These are phyloP conservation scores for Oligia latruncula DNA, from an alignment of 2,888 invertebrate genomes.

Conservation along the genomic window DNA sequence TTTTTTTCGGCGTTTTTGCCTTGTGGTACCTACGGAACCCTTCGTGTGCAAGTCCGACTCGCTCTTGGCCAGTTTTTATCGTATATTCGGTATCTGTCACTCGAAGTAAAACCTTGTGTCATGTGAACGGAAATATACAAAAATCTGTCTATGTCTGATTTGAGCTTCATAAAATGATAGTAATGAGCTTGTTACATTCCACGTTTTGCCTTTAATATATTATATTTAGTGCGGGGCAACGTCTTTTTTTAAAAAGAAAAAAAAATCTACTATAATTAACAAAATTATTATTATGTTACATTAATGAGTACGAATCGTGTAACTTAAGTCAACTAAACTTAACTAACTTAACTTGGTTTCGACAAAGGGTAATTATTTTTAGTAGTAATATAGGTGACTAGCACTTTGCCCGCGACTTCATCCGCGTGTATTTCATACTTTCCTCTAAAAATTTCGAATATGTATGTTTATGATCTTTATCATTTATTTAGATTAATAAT, in stretches of 20 bases:
- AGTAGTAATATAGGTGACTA: background rate
- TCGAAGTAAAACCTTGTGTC: background rate
- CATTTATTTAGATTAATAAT: no score
- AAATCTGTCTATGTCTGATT: no score
- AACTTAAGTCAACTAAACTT: background rate
- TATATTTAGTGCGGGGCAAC: no score
- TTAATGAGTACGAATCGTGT: conserved; percentile 1
- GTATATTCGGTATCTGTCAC: background rate
- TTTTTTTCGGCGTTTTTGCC: no score
- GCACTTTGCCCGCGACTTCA: no score
- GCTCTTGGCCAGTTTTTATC: no score
- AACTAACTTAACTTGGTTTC: background rate
- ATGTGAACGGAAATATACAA: background rate
- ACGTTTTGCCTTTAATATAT: conserved; percentile 1
- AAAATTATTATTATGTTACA: conserved; percentile 2
- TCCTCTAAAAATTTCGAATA: no score
- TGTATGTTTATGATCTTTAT: no score
- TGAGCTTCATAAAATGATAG: background rate
- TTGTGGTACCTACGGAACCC: no score
- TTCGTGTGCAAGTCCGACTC: no score
- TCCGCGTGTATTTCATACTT: no score
- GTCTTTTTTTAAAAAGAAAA: no score
- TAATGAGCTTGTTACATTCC: background rate
- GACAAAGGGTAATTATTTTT: background rate
- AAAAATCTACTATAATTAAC: background rate